A percentile compares a stretch with the other conserved stretches of the same genome.
These are phyloP conservation scores for Drosophila phalerata DNA, from an alignment of 2,888 invertebrate species.

Conservation along the genomic window DNA sequence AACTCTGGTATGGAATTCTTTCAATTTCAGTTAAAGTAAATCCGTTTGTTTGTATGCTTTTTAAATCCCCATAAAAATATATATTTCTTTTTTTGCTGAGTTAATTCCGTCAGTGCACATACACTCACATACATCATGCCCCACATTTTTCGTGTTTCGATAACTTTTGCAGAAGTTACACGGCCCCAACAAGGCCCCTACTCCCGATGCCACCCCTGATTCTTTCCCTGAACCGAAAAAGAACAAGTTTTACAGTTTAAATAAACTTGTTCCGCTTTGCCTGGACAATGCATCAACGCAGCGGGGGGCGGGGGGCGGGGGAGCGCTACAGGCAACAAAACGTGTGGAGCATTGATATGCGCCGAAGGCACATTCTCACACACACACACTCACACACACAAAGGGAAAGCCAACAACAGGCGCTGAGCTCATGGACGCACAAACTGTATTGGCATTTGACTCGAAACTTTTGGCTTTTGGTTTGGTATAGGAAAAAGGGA, in stretches of 20 bases:
- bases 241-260: constrained; percentile 74
- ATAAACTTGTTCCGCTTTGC: constrained; percentile 75
- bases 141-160: constrained; percentile 67
- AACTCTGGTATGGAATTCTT: constrained; percentile 28
- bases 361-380: constrained; percentile 56
- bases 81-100: constrained; percentile 23
- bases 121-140: constrained; percentile 33
- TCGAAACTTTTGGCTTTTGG: constrained; percentile 74
- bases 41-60: constrained; percentile 19
- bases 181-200: neutral
- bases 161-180: constrained; percentile 66
- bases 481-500: neutral
- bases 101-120: constrained; percentile 36
- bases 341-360: constrained; percentile 75
- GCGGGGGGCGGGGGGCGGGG: constrained; percentile 6
- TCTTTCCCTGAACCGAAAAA: constrained; percentile 17
- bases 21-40: constrained; percentile 30
- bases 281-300: constrained; percentile 68
- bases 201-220: neutral
- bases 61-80: constrained; percentile 27
- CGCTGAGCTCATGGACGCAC: constrained; percentile 58
- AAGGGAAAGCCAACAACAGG: constrained; percentile 40
- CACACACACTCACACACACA: constrained; percentile 1
- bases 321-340: constrained; percentile 38
- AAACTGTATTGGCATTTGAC: constrained; percentile 79